Evolutionary conservation across 35 echinoderm and acorn worm species (phyloP), one percentile per base, ranked within the genome.

Genomic region (Diadema setosum): DNA sequence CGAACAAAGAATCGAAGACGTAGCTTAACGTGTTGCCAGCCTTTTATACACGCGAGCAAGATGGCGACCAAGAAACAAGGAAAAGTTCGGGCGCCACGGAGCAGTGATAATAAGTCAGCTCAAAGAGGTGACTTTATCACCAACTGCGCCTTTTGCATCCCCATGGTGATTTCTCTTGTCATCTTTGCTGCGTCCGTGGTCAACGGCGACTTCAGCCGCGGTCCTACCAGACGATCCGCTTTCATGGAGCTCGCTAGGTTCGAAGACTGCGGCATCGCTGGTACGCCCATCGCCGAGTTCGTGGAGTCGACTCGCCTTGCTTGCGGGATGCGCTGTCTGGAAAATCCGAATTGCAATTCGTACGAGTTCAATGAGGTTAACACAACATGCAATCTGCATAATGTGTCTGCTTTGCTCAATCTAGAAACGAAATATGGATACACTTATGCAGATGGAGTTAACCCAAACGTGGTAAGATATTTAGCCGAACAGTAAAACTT

Each of bases 391-490:
- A 89, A 83, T 39, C 56, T 94, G 18, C 82, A 90, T 39, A 42
- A 80, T 7, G 87, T 90, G 29, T 75, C 46, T 6, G 87, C 87
- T 5, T 57, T 90, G 30, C 52, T 81, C 27, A 78, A 90, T 26
- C 52, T 94, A 3, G 67, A 39, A 16, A 29, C 80, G 2, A 94
- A 94, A 42, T 75, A 65, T 78, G 92, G 92, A 59, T 90, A 78
- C 82, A 89, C 82, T 3, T 94, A 90, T 58, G 92, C 87, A 7
- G 92, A 94, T 84, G 81, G 87, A 7, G 32, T 81, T 18, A 82
- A 94, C 39, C 92, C 92, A 2, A 90, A 94, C 31, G 92, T 94
- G 87, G 92, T 94, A 90, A 49, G 92, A 85, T 39, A 50, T 46
- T 6, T n/a, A n/a, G n/a, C 41, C n/a, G n/a, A n/a, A n/a, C n/a